phyloP scores from a whole-genome alignment of 1,140 invertebrate genomes.

The Stegodyphus dumicola region DNA sequence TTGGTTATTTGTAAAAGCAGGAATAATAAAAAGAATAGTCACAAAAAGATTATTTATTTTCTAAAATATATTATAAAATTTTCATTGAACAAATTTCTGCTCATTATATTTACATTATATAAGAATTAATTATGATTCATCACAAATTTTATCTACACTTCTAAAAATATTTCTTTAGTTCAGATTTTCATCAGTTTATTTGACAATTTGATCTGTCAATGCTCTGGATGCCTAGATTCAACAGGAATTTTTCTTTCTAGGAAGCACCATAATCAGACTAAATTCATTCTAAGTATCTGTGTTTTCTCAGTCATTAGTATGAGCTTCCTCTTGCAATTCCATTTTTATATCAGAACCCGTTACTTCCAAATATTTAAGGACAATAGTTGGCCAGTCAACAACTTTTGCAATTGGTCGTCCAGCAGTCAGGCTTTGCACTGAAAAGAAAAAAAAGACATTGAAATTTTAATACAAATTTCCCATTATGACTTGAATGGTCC shows the following conservation, averaged over 20 bases:
- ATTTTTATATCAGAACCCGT: conserved; percentile 60
- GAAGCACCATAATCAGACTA: conserved; percentile 38
- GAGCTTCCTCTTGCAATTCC: conserved; percentile 50
- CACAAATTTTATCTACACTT: conserved; percentile 25
- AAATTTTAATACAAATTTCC: too few relatives aligned
- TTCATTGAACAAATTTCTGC: background rate
- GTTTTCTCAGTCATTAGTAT: conserved; percentile 38
- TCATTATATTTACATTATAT: too few relatives aligned
- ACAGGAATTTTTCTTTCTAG: conserved; percentile 4
- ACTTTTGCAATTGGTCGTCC: conserved; percentile 63
- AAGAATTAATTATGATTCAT: background rate
- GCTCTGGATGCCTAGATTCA: background rate
- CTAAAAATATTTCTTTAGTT: conserved; percentile 29
- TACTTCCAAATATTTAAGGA: conserved; percentile 64
- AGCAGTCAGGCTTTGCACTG: conserved; percentile 54
- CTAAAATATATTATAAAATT: conserved; percentile 49
- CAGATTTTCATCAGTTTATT: background rate
- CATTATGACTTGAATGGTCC: too few relatives aligned
- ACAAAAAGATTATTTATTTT: conserved; percentile 34
- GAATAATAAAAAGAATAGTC: too few relatives aligned
- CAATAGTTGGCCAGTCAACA: conserved; percentile 65
- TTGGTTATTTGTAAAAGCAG: too few relatives aligned
- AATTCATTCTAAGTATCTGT: background rate
- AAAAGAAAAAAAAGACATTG: background rate
- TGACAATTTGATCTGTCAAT: background rate